These are phyloP conservation scores for Larimichthys polyactis DNA, from an alignment of 2,113 vertebrate species.

Conservation along the genomic window DNA sequence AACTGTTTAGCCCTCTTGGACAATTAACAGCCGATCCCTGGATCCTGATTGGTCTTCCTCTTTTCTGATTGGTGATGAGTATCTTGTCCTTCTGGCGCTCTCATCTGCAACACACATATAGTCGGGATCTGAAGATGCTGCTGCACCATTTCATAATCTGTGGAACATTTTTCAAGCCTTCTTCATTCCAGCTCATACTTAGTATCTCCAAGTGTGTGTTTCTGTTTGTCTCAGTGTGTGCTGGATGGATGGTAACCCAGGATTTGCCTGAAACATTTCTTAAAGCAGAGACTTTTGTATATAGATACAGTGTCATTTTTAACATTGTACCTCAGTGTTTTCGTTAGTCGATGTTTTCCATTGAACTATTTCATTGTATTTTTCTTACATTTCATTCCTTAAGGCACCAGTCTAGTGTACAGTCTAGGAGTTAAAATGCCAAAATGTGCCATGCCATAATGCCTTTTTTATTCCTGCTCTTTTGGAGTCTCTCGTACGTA, in stretches of 20 bases:
- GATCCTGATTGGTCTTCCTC: constrained; percentile 45
- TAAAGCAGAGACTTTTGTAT: constrained; percentile 57
- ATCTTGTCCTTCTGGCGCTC: constrained; percentile 21
- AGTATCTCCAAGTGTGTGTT: constrained; percentile 20
- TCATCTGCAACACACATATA: constrained; percentile 28
- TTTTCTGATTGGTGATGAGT: constrained; percentile 13
- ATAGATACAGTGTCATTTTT: constrained; percentile 51
- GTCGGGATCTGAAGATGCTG: constrained; percentile 28
- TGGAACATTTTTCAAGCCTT: constrained; percentile 30
- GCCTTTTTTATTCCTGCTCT: constrained; percentile 73
- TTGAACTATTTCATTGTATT: constrained; percentile 15
- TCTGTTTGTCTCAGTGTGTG: constrained; percentile 41
- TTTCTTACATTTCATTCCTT: constrained; percentile 53
- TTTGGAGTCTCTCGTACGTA: constrained; percentile 52
- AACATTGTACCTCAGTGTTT: constrained; percentile 50
- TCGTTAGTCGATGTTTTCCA: constrained; percentile 36
- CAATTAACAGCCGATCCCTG: constrained; percentile 44
- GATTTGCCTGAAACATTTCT: constrained; percentile 67
- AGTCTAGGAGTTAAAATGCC: constrained; percentile 72
- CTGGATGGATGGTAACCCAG: constrained; percentile 30
- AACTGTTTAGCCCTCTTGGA: constrained; percentile 31
- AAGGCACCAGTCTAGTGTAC: constrained; percentile 54
- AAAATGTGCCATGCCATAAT: constrained; percentile 81
- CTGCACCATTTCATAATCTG: constrained; percentile 33
- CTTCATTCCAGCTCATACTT: constrained; percentile 29